phyloP scores from a whole-genome alignment of 1,140 invertebrate species.

The Helicoverpa armigera region DNA sequence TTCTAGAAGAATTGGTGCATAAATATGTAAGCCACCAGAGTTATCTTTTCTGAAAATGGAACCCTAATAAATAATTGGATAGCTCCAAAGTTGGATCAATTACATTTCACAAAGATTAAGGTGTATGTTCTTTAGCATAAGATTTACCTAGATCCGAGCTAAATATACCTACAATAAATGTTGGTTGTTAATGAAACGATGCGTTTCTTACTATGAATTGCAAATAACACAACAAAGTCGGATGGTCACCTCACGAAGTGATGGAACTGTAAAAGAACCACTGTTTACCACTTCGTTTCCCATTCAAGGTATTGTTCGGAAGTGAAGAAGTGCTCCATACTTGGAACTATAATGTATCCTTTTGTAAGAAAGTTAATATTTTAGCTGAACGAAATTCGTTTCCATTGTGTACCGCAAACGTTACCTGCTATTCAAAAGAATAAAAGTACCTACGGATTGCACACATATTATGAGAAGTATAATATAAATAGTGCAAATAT shows the following conservation, averaged over 20 bases:
- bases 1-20: no score
- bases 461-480: slow-evolving; percentile 74
- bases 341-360: slow-evolving; percentile 84
- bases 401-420: slow-evolving; percentile 73
- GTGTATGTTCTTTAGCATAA: no score
- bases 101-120: no score
- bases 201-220: not conserved
- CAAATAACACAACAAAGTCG: slow-evolving; percentile 8
- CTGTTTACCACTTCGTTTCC: slow-evolving; percentile 85
- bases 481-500: slow-evolving; percentile 75
- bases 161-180: no score
- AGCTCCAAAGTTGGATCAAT: no score
- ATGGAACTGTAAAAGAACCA: slow-evolving; percentile 73
- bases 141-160: no score
- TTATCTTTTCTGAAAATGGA: no score
- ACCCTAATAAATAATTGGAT: no score
- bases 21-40: no score
- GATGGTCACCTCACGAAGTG: slow-evolving; percentile 58
- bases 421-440: slow-evolving; percentile 81
- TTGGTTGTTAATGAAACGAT: no score
- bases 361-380: slow-evolving; percentile 86
- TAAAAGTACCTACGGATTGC: slow-evolving; percentile 77
- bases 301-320: slow-evolving; percentile 84
- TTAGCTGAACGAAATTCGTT: slow-evolving; percentile 81
- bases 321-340: slow-evolving; percentile 83